phyloP scores from a whole-genome alignment of 2,797 vertebrate genomes.

The Linurgus olivaceus region DNA sequence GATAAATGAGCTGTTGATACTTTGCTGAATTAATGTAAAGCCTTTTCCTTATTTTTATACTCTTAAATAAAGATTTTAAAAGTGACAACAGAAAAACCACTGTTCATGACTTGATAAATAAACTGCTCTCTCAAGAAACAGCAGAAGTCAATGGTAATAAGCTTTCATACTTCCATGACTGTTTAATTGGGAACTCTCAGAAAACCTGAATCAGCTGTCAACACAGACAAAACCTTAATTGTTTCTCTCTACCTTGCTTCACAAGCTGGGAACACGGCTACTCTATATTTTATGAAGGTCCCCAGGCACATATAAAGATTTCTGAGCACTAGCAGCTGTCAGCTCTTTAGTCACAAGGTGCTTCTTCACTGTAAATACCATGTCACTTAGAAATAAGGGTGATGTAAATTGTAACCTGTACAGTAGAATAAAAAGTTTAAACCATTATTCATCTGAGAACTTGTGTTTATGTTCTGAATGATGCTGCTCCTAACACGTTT shows the following conservation, averaged over 20 bases:
- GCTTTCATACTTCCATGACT: background rate
- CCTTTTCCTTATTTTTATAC: background rate
- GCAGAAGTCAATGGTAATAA: conserved; percentile 6
- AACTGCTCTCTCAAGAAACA: background rate
- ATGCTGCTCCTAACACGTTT: background rate
- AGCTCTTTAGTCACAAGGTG: conserved; percentile 68
- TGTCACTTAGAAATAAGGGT: conserved; percentile 49
- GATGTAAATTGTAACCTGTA: conserved; percentile 32
- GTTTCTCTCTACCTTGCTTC: conserved; percentile 62
- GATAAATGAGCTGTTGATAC: background rate
- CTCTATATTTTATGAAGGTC: conserved; percentile 42
- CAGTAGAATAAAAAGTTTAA: background rate
- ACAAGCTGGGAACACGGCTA: conserved; percentile 35
- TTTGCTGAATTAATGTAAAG: background rate
- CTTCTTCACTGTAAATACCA: conserved; percentile 41
- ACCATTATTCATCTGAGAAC: background rate
- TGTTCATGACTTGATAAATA: conserved; percentile 4
- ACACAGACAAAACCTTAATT: conserved; percentile 23
- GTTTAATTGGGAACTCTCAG: conserved; percentile 35
- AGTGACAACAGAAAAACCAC: background rate
- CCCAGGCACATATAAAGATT: conserved; percentile 53
- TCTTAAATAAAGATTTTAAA: background rate
- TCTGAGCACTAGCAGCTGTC: conserved; percentile 66
- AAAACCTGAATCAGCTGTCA: conserved; percentile 49
- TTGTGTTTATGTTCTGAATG: background rate